Evolutionary conservation across 2,797 vertebrate species (phyloP).

Genomic region (Takifugu ocellatus): DNA sequence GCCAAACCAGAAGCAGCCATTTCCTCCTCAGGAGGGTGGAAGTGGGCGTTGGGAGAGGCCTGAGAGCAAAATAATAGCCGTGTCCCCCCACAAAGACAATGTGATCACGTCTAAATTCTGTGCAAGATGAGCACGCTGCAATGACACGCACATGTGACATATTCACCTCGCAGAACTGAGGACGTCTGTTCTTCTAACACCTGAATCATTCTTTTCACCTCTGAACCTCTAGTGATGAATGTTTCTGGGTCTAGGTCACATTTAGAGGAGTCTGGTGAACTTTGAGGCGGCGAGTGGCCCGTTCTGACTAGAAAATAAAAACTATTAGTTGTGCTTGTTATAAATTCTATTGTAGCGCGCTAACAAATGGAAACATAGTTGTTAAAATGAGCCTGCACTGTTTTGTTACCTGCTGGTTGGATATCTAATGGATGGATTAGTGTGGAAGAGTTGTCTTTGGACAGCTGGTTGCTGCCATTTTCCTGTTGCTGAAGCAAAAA

Average conservation of each 20-base stretch:
- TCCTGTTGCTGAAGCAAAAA: conserved; percentile 74
- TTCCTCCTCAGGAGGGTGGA: conserved; percentile 55
- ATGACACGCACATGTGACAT: conserved; percentile 1
- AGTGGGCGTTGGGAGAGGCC: conserved; percentile 27
- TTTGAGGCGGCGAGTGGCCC: conserved; percentile 21
- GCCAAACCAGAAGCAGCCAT: conserved; percentile 67
- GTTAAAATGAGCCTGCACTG: conserved; percentile 11
- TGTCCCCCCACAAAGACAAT: conserved; percentile 4
- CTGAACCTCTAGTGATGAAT: conserved; percentile 37
- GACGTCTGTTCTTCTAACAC: conserved; percentile 84
- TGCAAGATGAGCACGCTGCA: no score
- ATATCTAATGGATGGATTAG: conserved; percentile 46
- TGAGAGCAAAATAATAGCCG: conserved; percentile 32
- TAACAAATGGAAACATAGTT: neutral
- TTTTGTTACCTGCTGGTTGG: conserved; percentile 59
- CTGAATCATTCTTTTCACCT: conserved; percentile 77
- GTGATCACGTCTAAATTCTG: neutral
- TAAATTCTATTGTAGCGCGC: no score
- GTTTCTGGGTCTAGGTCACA: conserved; percentile 43
- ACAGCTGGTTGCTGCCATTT: conserved; percentile 72
- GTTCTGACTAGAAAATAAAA: conserved; percentile 41
- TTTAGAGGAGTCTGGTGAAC: conserved; percentile 42
- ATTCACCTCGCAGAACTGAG: conserved; percentile 81
- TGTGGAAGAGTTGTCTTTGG: conserved; percentile 68
- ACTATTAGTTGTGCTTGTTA: neutral